Evolutionary conservation across 2,888 invertebrate species (phyloP), one percentile per base, ranked within the genome.

Genomic region (Drosophila hamatofila): DNA sequence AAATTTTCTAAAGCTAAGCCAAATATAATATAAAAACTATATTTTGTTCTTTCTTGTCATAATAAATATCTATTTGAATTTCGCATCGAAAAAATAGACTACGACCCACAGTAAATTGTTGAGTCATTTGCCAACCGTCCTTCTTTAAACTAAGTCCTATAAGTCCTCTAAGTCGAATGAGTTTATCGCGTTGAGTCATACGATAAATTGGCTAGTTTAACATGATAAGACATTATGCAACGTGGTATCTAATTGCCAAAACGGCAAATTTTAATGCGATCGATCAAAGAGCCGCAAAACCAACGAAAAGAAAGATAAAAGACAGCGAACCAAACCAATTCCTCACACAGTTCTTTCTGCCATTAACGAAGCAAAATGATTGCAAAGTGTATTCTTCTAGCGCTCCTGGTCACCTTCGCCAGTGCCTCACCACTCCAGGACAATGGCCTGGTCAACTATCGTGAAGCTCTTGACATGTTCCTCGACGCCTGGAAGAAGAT

Each of bases 401-500:
- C 54, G 7, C 42, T 72, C 2, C 25, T 72, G 46, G 48, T 57
- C 1, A 25, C 39, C 5, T 42, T 16, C 30, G 46, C 57, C 37
- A 42, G 25, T 23, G 58, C 39, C 18, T 35, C 61, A 0, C 76
- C 83, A 0, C 56, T 75, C 7, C 63, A 73, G 49, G 64, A 71
- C 46, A 54, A 27, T 4, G 64, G 62, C 49, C 23, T 63, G 46
- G 39, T 83, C 0, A 55, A 73, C 35, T 74, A 88, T 37, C 75
- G 71, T 6, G 68, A 80, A 3, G 81, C 91, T 2, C 25, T 88
- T 1, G 37, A 39, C 11, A 75, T 71, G 56, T 84, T 72, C 39
- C 41, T 80, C 2, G 27, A 25, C 3, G 78, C 90, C n/a, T 80
- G 84, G 57, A 74, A 80, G 52, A 76, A 72, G 1, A 76, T 90